Percentiles rank a stretch among this genome's conserved stretches.
Evolutionary conservation across 53 echinoderm and acorn worm species (phyloP).

Genomic region (Luidia sarsii): DNA sequence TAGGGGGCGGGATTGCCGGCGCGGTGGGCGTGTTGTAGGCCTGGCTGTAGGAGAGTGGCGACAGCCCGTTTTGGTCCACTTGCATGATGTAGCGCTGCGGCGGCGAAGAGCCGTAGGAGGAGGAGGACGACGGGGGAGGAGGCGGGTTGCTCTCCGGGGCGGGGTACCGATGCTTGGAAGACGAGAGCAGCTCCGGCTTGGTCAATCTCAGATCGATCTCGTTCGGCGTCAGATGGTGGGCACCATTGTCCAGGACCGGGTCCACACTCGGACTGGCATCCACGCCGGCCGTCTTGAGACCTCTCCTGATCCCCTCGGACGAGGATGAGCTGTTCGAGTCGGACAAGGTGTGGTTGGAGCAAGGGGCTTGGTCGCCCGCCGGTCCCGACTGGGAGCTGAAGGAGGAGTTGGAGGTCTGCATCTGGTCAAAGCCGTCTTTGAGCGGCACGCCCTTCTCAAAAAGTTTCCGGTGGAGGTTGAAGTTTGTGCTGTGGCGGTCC

Average conservation of each 20-base stretch:
- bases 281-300: neutral
- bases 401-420: neutral
- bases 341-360: slow-evolving; percentile 19
- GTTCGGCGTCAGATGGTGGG: neutral
- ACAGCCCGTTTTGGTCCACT: slow-evolving; percentile 42
- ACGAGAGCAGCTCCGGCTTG: slow-evolving; percentile 3
- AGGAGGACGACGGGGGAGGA: too few relatives aligned
- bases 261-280: neutral
- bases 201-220: slow-evolving; percentile 45
- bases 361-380: neutral
- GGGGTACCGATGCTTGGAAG: slow-evolving; percentile 26
- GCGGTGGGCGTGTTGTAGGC: slow-evolving; percentile 1
- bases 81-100: slow-evolving; percentile 47
- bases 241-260: neutral
- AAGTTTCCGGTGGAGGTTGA: slow-evolving; percentile 57
- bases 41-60: slow-evolving; percentile 36
- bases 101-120: neutral
- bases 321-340: slow-evolving; percentile 12
- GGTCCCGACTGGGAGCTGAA: neutral
- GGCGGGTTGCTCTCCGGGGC: slow-evolving; percentile 17
- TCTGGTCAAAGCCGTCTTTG: slow-evolving; percentile 37
- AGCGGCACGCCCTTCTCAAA: slow-evolving; percentile 50
- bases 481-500: slow-evolving; percentile 59
- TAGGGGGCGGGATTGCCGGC: slow-evolving; percentile 1
- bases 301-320: slow-evolving; percentile 13